Evolutionary conservation across 2,888 invertebrate species (phyloP).

Genomic region (Dendrolimus pini): DNA sequence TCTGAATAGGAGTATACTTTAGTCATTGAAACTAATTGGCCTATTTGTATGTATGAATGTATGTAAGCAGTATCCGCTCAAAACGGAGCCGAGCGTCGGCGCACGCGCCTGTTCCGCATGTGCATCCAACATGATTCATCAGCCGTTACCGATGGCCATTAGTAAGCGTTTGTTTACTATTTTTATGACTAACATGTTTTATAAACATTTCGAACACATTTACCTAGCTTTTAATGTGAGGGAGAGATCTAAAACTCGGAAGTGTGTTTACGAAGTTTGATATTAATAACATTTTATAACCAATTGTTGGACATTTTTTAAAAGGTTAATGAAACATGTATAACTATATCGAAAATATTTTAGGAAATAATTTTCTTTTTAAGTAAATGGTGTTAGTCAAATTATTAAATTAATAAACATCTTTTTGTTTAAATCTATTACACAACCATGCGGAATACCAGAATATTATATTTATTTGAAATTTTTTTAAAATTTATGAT

Average conservation of each 20-base stretch:
- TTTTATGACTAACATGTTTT: constrained; percentile 41
- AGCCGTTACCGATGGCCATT: constrained; percentile 29
- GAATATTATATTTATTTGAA: too few species aligned
- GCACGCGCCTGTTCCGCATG: background rate
- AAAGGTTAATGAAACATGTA: too few species aligned
- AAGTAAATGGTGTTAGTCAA: too few species aligned
- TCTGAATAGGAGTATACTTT: background rate
- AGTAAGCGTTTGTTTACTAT: constrained; percentile 44
- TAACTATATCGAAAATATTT: too few species aligned
- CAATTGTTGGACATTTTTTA: too few species aligned
- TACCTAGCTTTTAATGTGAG: constrained; percentile 17
- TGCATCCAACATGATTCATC: constrained; percentile 1
- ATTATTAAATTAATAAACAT: too few species aligned
- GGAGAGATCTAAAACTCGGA: background rate
- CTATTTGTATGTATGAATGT: background rate
- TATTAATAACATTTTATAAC: background rate
- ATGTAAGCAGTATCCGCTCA: background rate
- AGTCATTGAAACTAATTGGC: background rate
- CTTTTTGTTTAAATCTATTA: too few species aligned
- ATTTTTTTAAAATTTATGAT: too few species aligned
- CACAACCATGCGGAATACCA: too few species aligned
- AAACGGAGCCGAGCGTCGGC: background rate
- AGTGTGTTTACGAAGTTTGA: background rate
- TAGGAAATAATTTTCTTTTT: too few species aligned
- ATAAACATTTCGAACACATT: constrained; percentile 29